Base-by-base conservation (phyloP, 2,797 vertebrate species). In the Dipus sagitta region DNA sequence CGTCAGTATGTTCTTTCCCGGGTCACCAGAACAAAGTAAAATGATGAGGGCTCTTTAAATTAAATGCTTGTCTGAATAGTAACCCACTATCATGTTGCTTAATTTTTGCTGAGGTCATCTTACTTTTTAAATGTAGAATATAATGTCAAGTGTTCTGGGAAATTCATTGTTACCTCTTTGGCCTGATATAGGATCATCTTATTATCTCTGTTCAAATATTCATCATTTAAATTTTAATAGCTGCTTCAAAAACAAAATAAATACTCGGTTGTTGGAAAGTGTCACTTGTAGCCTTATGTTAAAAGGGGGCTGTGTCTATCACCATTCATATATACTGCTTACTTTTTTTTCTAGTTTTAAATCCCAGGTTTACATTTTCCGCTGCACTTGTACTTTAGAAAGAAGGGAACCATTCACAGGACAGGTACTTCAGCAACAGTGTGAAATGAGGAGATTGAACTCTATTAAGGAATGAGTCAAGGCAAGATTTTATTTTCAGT, bases 321-420 rank as follows among this genome's bases (percentile, higher is more conserved):
- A 24, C 23, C 65, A 54, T 60, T 71, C 52, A 68, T 68, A 78
- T 10, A 62, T 88, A 52, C 28, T 67, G 9, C 88, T 95, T 87
- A 86, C 62, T 82, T 38, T 38, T 38, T 67, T 71, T 93, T 87
- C 80, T 52, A 76, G 47, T 70, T 94, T 60, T 92, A 89, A 90
- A 80, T 70, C 47, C 24, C 6, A 38, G 52, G 67, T 68, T 95
- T 74, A 60, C 32, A 34, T 86, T 92, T 95, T 54, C 18, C 76
- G 72, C 71, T 74, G 10, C 47, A 30, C 47, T 72, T 81, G 28
- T 72, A 11, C 88, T 84, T 7, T 85, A 70, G 86, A 81, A 90
- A 88, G 68, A 71, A 84, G 42, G 38, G 38, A 83, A 72, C 58
- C 77, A 76, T 14, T 72, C 60, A 9, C 34, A 71, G 75, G 60